Evolutionary conservation across 2,797 vertebrate species (phyloP).

Genomic region (Pseudomugil gertrudae): DNA sequence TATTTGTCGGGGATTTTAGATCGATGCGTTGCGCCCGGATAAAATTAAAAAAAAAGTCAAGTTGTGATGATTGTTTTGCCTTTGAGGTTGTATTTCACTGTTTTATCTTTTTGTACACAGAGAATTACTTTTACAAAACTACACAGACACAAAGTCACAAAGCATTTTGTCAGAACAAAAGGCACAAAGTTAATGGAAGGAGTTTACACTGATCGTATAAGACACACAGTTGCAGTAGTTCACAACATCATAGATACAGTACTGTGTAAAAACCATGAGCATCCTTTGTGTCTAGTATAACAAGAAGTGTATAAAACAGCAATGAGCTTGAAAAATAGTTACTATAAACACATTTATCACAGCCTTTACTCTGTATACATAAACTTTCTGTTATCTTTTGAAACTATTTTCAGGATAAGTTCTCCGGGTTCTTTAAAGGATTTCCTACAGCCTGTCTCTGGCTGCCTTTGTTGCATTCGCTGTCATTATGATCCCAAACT

Average conservation of each 20-base stretch:
- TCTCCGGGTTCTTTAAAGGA: no score
- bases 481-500: no score
- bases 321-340: not conserved
- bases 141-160: constrained; percentile 50
- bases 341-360: not conserved
- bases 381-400: not conserved
- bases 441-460: no score
- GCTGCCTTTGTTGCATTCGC: no score
- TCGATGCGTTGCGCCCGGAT: no score
- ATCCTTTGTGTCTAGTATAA: not conserved
- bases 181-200: constrained; percentile 51
- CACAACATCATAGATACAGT: constrained; percentile 39
- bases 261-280: not conserved
- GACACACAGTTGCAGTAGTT: constrained; percentile 46
- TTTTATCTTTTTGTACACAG: constrained; percentile 40
- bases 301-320: not conserved
- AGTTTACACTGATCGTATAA: constrained; percentile 36
- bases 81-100: constrained; percentile 51
- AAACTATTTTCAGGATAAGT: not conserved
- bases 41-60: not conserved
- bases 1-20: no score
- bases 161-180: constrained; percentile 57
- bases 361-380: not conserved
- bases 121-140: constrained; percentile 46
- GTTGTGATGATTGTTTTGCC: constrained; percentile 19